Conservation (phyloP, 2,797 vertebrate species). For the Mastacembelus armatus region DNA sequence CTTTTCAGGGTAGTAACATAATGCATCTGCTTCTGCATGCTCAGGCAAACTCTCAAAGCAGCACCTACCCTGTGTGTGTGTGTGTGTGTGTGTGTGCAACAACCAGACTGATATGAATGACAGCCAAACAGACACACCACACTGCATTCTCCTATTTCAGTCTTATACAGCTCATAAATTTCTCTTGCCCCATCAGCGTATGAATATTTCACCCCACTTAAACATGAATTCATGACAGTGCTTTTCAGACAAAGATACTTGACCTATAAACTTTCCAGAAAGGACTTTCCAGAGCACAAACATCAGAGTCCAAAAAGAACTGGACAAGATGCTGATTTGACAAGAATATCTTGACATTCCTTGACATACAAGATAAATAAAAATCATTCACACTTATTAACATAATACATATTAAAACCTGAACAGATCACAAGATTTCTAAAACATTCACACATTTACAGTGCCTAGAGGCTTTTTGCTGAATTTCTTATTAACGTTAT, state of each 20-base stretch:
- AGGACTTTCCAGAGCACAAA: constrained; percentile 19
- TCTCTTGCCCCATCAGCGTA: constrained; percentile 16
- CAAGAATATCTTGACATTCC: constrained; percentile 8
- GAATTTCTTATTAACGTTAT: not conserved
- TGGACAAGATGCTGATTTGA: constrained; percentile 4
- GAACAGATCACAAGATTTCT: too few relatives aligned
- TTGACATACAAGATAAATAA: not conserved
- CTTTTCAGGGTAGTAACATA: constrained; percentile 25
- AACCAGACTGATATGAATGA: constrained; percentile 13
- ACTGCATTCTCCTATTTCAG: constrained; percentile 19
- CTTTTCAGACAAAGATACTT: constrained; percentile 35
- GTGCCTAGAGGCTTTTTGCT: not conserved
- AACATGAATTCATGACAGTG: constrained; percentile 23
- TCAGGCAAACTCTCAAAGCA: constrained; percentile 20
- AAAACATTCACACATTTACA: not conserved
- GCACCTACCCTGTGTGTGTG: constrained; percentile 10
- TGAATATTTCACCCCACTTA: constrained; percentile 43
- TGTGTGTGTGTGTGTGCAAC: constrained; percentile 4
- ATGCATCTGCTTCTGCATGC: constrained; percentile 6
- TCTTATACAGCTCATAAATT: constrained; percentile 21
- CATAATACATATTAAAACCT: not conserved
- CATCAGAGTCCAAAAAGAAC: constrained; percentile 9
- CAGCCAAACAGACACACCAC: constrained; percentile 22
- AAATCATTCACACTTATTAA: not conserved
- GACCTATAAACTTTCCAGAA: constrained; percentile 19